Conservation (phyloP, 2,797 vertebrate genomes). For the Hipposideros larvatus region DNA sequence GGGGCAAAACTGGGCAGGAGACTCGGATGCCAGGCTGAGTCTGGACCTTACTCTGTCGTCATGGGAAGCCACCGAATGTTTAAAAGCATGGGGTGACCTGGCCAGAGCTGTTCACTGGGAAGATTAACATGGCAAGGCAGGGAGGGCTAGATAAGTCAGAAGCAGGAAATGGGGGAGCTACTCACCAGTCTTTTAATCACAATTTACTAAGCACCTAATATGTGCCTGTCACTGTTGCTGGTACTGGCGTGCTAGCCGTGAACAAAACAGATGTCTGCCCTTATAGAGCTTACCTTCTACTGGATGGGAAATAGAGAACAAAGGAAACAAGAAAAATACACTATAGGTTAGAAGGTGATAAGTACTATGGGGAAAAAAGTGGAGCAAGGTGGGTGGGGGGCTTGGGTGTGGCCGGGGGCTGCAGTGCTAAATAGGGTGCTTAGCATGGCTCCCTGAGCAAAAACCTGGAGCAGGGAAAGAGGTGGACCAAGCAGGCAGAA, state of each 20-base stretch:
- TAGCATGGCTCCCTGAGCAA: neutral
- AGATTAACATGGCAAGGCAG: neutral
- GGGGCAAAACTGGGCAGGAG: neutral
- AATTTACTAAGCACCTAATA: neutral
- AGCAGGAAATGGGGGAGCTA: neutral
- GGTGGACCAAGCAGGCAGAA: neutral
- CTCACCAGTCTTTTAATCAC: neutral
- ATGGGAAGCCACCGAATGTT: neutral
- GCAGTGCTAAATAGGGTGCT: neutral
- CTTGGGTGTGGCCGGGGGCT: neutral
- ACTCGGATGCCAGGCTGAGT: neutral
- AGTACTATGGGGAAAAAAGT: neutral
- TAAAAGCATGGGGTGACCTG: neutral
- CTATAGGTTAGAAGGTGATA: neutral
- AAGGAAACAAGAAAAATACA: neutral
- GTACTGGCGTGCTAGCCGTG: neutral
- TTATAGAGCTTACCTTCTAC: neutral
- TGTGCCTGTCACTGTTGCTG: neutral
- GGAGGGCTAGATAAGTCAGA: neutral
- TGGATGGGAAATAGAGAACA: neutral
- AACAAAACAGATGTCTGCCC: neutral
- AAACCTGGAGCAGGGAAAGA: neutral
- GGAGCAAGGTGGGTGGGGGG: neutral
- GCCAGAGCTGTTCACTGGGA: neutral
- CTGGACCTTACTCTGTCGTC: neutral